Percentiles rank a stretch among this genome's conserved stretches.
phyloP scores from a whole-genome alignment of 2,797 vertebrate species.

The Coreius guichenoti region DNA sequence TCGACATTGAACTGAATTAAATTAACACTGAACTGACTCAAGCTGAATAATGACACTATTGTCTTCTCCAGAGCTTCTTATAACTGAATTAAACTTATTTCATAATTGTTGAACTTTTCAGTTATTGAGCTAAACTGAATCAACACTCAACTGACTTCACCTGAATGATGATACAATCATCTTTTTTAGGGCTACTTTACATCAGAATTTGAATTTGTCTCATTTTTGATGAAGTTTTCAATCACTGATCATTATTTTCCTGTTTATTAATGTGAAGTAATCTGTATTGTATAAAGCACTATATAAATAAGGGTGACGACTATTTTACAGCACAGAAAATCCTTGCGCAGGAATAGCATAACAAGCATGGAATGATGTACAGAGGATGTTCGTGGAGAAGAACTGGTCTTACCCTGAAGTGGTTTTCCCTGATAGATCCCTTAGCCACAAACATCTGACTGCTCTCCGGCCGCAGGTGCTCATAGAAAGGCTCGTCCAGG shows the following conservation, averaged over 20 bases:
- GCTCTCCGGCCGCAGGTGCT: slow-evolving; percentile 83
- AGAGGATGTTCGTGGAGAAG: slow-evolving; percentile 25
- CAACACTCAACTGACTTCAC: background rate
- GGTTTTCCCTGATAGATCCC: slow-evolving; percentile 88
- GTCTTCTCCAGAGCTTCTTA: background rate
- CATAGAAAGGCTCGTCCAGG: slow-evolving; percentile 95
- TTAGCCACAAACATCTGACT: slow-evolving; percentile 91
- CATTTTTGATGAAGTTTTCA: background rate
- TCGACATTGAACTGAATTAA: background rate
- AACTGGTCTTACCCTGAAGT: slow-evolving; percentile 88
- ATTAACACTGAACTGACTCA: too few relatives aligned
- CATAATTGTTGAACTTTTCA: background rate
- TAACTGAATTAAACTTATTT: background rate
- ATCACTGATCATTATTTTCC: background rate
- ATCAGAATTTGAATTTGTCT: background rate
- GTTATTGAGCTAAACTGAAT: background rate
- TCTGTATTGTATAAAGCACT: background rate
- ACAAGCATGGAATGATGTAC: background rate
- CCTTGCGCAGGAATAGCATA: background rate
- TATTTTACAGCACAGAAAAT: background rate
- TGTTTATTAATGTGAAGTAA: background rate
- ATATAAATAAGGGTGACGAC: background rate
- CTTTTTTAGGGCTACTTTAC: background rate
- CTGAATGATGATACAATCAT: background rate
- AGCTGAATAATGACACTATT: too few relatives aligned